These are phyloP conservation scores for Phytoseiulus persimilis DNA, from an alignment of 2,888 invertebrate genomes.

Conservation along the genomic window DNA sequence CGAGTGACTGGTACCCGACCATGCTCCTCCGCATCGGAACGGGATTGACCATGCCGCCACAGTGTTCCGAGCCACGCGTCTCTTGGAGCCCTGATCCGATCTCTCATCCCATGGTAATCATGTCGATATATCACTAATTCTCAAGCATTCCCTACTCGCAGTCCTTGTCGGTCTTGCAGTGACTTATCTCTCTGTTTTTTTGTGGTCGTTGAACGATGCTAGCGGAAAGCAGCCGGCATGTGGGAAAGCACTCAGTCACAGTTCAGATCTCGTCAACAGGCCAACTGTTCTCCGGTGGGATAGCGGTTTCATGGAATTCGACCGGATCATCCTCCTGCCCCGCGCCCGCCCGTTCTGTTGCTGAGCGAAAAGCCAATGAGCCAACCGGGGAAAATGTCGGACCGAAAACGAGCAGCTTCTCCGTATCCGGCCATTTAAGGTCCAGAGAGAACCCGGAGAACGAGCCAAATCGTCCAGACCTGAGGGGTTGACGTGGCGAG, in stretches of 20 bases:
- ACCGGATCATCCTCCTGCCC: not conserved
- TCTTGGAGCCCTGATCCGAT: not conserved
- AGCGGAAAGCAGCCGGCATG: not conserved
- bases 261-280: not conserved
- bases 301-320: not conserved
- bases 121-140: not conserved
- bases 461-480: not conserved
- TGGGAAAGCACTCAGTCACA: not conserved
- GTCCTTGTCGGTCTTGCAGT: not conserved
- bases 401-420: not conserved
- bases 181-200: not conserved
- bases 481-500: not conserved
- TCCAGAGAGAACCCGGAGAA: not conserved
- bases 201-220: not conserved
- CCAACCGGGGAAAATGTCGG: not conserved
- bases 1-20: too few species aligned
- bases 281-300: not conserved
- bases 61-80: not conserved
- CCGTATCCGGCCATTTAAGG: not conserved
- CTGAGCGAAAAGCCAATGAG: not conserved
- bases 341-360: not conserved
- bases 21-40: too few species aligned
- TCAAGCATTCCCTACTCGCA: not conserved
- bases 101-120: not conserved
- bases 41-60: too few species aligned